Evolutionary conservation across 2,888 invertebrate species (phyloP).

Genomic region (Scaptomyza polygonia): DNA sequence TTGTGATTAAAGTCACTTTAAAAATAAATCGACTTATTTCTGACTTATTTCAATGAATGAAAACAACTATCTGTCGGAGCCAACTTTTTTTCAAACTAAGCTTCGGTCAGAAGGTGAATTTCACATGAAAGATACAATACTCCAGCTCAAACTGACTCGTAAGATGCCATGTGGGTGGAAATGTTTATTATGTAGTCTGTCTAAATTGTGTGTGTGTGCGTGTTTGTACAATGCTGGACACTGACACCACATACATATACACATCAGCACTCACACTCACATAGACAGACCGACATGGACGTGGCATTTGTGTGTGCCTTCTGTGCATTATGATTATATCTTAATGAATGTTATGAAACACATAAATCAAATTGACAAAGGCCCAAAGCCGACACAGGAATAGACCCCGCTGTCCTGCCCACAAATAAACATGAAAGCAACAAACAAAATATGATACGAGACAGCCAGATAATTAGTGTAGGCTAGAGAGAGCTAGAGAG

Average conservation of each 20-base stretch:
- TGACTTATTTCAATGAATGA: too few relatives aligned
- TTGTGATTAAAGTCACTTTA: too few relatives aligned
- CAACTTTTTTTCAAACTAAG: too few relatives aligned
- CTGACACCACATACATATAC: conserved; percentile 7
- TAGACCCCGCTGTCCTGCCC: conserved; percentile 24
- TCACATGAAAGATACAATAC: too few relatives aligned
- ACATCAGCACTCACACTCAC: conserved; percentile 6
- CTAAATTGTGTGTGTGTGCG: conserved; percentile 46
- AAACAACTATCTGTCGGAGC: too few relatives aligned
- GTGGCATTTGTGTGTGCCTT: conserved; percentile 63
- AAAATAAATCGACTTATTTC: too few relatives aligned
- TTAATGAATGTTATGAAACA: conserved; percentile 79
- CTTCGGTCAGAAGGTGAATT: too few relatives aligned
- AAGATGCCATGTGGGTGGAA: conserved; percentile 5
- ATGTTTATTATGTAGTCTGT: conserved; percentile 29
- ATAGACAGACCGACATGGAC: conserved; percentile 19
- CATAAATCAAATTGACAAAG: conserved; percentile 80
- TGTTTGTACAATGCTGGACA: too few relatives aligned
- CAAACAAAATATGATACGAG: conserved; percentile 4
- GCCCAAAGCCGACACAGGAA: conserved; percentile 29
- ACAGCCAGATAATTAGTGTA: neutral
- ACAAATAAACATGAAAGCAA: conserved; percentile 49
- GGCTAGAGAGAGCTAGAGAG: neutral
- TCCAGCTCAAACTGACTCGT: too few relatives aligned
- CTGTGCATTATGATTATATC: conserved; percentile 76